Conservation (phyloP, 2,888 invertebrate genomes). For the Baccha elongata region DNA sequence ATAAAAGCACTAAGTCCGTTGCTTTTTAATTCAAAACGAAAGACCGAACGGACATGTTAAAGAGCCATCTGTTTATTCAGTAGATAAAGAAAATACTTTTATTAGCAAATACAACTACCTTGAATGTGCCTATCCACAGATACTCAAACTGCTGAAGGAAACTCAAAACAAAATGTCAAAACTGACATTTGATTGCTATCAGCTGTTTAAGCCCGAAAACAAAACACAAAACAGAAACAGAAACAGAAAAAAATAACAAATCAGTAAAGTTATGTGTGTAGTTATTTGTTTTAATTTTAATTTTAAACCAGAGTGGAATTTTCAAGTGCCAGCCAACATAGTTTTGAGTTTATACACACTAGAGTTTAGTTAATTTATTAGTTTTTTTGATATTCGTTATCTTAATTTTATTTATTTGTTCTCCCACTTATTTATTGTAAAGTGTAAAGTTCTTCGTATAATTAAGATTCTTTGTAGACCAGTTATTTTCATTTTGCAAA, state of each 20-base stretch:
- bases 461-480: slow-evolving; percentile 12
- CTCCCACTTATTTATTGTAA: no score
- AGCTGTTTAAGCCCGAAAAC: slow-evolving; percentile 54
- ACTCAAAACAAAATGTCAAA: slow-evolving; percentile 48
- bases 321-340: slow-evolving; percentile 11
- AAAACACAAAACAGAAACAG: slow-evolving; percentile 26
- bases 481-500: not conserved
- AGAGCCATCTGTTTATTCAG: not conserved
- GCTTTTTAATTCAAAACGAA: not conserved
- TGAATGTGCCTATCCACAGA: not conserved
- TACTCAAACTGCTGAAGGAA: slow-evolving; percentile 20
- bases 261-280: not conserved
- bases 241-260: slow-evolving; percentile 11
- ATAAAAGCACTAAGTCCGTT: no score
- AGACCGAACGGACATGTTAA: no score
- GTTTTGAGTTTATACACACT: not conserved
- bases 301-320: slow-evolving; percentile 2
- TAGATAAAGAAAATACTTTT: no score
- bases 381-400: not conserved
- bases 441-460: slow-evolving; percentile 12
- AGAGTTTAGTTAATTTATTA: not conserved
- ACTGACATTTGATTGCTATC: slow-evolving; percentile 52
- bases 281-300: slow-evolving; percentile 15
- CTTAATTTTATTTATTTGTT: not conserved
- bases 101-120: slow-evolving; percentile 3